Base-by-base conservation (phyloP, 2,797 vertebrate species). In the Tokudaia muenninki region DNA sequence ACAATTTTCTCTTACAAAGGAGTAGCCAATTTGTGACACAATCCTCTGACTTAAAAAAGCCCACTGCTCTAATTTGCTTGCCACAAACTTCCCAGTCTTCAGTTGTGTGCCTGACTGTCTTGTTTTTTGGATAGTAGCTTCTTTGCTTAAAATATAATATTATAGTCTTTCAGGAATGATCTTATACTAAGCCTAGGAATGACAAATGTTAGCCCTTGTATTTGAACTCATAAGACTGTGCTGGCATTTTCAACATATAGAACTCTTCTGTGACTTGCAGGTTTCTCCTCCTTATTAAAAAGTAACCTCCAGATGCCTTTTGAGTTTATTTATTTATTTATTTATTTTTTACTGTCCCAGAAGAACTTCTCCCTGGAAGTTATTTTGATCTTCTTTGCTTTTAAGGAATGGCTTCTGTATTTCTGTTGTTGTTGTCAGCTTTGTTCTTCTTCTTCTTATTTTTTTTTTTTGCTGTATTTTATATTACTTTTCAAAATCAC, bases 321-420 rank as follows among this genome's bases (percentile, higher is more conserved):
- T 12, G 65, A 50, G 79, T 89, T 82, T 92, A 63, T 70, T 61
- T 61, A 21, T 61, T 61, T 24, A 21, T 59, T 59, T 57, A 13
- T 57, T 50, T 50, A 10, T 52, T 52, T 2, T 96, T 86, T 41
- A 29, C 75, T 63, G 1, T 31, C 78, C 1, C n/a, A 87, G 19
- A 90, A 94, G 70, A 97, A 83, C 47, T 37, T 92, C 95, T 95
- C 57, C 83, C 55, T 87, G 52, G 8, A 61, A 80, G 34, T 91
- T 65, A 63, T 92, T 94, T 95, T 91, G 47, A 63, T 65, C 47
- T 91, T 95, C 61, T 92, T 92, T 97, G 57, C 59, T 91, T 94
- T 95, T 31, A 90, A 87, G 41, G 11, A 4, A 16, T 61, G 41
- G 12, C 3, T 22, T 55, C 29, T 81, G 0, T 57, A 41, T 41